Percentiles rank a stretch among this genome's conserved stretches.
phyloP scores from a whole-genome alignment of 2,888 invertebrate species.

The Dermolepida albohirtum region DNA sequence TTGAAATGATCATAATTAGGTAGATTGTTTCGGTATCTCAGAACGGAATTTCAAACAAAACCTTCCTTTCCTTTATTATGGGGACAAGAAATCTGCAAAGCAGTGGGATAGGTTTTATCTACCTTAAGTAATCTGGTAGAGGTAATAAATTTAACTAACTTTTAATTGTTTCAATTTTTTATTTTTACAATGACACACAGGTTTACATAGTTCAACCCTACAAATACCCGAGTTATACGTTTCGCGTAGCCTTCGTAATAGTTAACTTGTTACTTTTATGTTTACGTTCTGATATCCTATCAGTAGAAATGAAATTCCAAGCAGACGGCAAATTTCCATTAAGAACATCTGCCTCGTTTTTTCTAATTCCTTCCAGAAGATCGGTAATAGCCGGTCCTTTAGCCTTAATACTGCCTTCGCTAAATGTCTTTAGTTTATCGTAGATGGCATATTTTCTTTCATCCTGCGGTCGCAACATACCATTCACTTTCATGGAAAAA shows the following conservation, averaged over 20 bases:
- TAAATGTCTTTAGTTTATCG: constrained; percentile 60
- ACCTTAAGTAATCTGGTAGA: too few species aligned
- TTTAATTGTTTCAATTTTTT: too few species aligned
- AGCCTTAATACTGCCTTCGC: constrained; percentile 51
- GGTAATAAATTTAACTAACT: too few species aligned
- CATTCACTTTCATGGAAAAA: constrained; percentile 76
- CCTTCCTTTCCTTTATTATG: too few species aligned
- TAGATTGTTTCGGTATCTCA: too few species aligned
- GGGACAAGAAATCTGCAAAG: too few species aligned
- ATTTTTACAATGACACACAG: neutral
- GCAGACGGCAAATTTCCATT: constrained; percentile 30
- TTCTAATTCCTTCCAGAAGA: constrained; percentile 58
- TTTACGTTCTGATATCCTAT: constrained; percentile 28
- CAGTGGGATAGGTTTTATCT: too few species aligned
- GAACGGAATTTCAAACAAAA: too few species aligned
- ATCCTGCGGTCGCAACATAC: constrained; percentile 73
- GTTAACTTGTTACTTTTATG: constrained; percentile 23
- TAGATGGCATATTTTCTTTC: constrained; percentile 75
- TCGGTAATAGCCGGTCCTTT: constrained; percentile 60
- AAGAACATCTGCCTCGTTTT: constrained; percentile 32
- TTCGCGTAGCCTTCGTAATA: constrained; percentile 15
- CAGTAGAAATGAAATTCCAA: constrained; percentile 43
- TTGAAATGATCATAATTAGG: too few species aligned
- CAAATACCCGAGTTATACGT: constrained; percentile 6
- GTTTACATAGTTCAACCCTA: constrained; percentile 20